A percentile compares a stretch with the other conserved stretches of the same genome.
phyloP scores from a whole-genome alignment of 2,888 invertebrate species.

The Apamea sordens region DNA sequence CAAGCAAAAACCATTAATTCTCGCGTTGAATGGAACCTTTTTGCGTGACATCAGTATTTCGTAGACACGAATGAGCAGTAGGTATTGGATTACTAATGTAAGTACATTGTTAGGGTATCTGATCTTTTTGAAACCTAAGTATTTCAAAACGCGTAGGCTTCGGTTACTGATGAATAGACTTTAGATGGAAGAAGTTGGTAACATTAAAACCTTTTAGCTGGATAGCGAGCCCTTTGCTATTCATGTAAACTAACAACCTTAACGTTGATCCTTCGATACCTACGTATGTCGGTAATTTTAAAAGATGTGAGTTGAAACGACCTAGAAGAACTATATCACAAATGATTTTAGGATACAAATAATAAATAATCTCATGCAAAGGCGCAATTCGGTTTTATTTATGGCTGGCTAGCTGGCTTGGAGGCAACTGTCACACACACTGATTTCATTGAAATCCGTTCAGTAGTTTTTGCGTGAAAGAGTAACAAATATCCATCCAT shows the following conservation, averaged over 20 bases:
- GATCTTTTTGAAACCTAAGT: neutral
- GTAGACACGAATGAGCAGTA: slow-evolving; percentile 13
- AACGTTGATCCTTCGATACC: neutral
- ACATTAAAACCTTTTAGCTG: neutral
- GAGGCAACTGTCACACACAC: no score
- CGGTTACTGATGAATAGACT: neutral
- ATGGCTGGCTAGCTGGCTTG: no score
- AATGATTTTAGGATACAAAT: no score
- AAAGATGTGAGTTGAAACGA: neutral
- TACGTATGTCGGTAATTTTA: no score
- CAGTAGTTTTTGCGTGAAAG: no score
- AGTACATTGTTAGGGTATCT: slow-evolving; percentile 6
- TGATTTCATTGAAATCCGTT: no score
- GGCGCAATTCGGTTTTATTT: no score
- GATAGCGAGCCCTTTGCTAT: neutral
- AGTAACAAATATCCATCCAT: no score
- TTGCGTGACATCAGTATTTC: slow-evolving; percentile 19
- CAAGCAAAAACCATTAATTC: slow-evolving; percentile 52
- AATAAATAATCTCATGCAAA: no score
- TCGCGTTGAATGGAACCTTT: slow-evolving; percentile 39
- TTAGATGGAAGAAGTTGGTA: neutral
- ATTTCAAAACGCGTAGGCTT: neutral
- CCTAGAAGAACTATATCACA: neutral
- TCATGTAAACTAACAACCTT: neutral
- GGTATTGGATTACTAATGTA: slow-evolving; percentile 24